Evolutionary conservation across 2,888 invertebrate species (phyloP), one percentile per base, ranked within the genome.

Genomic region (Celastrina argiolus): DNA sequence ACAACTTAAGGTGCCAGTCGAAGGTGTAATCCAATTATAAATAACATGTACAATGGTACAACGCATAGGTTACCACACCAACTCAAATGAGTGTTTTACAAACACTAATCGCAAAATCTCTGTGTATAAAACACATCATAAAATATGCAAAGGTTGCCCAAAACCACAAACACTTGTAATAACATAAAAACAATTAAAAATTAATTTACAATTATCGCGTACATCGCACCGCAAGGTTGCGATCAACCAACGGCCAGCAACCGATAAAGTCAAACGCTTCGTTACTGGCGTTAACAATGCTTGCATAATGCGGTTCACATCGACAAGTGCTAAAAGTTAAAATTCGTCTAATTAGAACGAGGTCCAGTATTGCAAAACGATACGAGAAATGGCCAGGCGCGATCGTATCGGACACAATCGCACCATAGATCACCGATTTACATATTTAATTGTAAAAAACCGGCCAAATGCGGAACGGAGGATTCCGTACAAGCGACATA

Each of bases 281-380:
- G 22, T 18, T 51, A 22, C 51, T 51, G 51, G 34, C 68, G 74
- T 71, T 79, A 80, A 78, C 81, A 79, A 67, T 56, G 69, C 66
- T 85, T 86, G 79, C 84, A 79, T 79, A 84, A 85, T 73, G 71
- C 72, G 73, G 71, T 69, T 71, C 69, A 65, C 70, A 77, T 74
- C 74, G 72, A 78, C 78, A 85, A 75, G 82, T 84, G 85, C 82
- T 87, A 88, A 86, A 82, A 81, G 74, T 65, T 65, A 65, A 65
- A 65, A 65, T 42, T 65, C 59, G 58, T 26, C 58, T 82, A 88
- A 87, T 83, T 82, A 81, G 86, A 84, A 75, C 89, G 79, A 88
- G 88, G 90, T 81, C 79, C 80, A 69, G 71, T 70, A 76, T 88
- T 88, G 81, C 88, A 77, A 82, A 79, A 88, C 75, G 65, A 73